A percentile compares a stretch with the other conserved stretches of the same genome.
These are phyloP conservation scores for Platanista minor DNA, from an alignment of 2,113 vertebrate genomes.

Conservation along the genomic window DNA sequence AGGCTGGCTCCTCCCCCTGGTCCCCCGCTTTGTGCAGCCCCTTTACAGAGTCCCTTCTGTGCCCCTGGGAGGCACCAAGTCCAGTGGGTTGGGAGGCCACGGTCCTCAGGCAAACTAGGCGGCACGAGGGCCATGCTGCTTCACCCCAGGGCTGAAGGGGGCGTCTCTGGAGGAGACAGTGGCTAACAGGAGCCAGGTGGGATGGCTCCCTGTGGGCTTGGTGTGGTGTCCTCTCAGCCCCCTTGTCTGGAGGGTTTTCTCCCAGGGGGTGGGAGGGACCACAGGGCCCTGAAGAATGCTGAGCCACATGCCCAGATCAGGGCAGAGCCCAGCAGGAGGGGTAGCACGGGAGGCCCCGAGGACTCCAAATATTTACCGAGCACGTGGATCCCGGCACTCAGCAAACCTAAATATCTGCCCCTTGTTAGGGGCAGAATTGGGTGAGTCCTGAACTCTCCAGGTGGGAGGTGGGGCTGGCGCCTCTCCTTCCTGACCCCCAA, in stretches of 20 bases:
- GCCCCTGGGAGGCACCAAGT: neutral
- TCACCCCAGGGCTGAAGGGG: neutral
- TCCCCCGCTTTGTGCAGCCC: neutral
- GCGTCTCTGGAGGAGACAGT: fast-evolving
- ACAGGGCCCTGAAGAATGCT: fast-evolving
- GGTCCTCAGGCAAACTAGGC: fast-evolving
- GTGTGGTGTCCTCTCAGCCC: neutral
- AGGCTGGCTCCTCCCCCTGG: neutral
- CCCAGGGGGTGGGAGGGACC: neutral
- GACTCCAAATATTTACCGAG: fast-evolving
- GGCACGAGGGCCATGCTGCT: neutral
- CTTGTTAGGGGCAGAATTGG: neutral
- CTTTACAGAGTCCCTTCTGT: too few species aligned
- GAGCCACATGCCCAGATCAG: fast-evolving
- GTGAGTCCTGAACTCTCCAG: fast-evolving
- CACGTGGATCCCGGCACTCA: fast-evolving
- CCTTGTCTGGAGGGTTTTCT: neutral
- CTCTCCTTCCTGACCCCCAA: neutral
- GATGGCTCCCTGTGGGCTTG: fast-evolving
- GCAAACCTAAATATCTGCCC: neutral
- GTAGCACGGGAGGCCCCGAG: fast-evolving
- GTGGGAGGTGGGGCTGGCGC: fast-evolving
- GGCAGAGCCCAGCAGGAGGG: fast-evolving
- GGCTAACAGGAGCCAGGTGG: fast-evolving
- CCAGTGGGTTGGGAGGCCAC: fast-evolving